phyloP scores from a whole-genome alignment of 2,888 invertebrate species.

The Hypomecis punctinalis region DNA sequence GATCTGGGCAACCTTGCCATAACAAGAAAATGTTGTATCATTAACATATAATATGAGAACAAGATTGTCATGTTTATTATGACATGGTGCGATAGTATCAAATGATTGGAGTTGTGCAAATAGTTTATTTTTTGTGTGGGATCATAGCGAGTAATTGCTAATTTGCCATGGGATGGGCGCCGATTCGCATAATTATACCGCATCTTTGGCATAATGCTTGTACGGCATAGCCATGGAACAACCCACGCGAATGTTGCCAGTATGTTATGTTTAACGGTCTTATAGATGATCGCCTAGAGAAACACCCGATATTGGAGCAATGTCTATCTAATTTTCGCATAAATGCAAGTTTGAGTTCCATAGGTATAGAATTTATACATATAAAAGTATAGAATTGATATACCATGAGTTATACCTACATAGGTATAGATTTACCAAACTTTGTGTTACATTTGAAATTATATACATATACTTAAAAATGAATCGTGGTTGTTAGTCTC shows the following conservation, averaged over 20 bases:
- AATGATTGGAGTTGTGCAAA: constrained; percentile 5
- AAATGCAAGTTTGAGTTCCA: too few species aligned
- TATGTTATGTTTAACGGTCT: constrained; percentile 6
- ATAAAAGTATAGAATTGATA: too few species aligned
- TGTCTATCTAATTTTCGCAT: too few species aligned
- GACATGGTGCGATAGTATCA: constrained; percentile 3
- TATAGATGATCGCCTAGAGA: too few species aligned
- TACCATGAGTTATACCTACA: too few species aligned
- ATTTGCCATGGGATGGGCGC: constrained; percentile 31
- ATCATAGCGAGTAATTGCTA: constrained; percentile 35
- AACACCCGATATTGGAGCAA: too few species aligned
- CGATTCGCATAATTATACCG: constrained; percentile 33
- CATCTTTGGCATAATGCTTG: constrained; percentile 32
- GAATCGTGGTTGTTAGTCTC: too few species aligned
- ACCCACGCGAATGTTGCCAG: constrained; percentile 24
- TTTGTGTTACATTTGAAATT: too few species aligned
- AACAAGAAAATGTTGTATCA: not conserved
- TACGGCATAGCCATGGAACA: constrained; percentile 21
- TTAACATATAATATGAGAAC: not conserved
- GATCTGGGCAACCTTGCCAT: constrained; percentile 8
- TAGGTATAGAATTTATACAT: too few species aligned
- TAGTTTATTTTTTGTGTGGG: constrained; percentile 34
- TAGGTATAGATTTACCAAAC: too few species aligned
- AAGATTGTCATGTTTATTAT: not conserved
- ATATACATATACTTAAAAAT: too few species aligned